Evolutionary conservation across 2,888 invertebrate species (phyloP).

Genomic region (Mythimna impura): DNA sequence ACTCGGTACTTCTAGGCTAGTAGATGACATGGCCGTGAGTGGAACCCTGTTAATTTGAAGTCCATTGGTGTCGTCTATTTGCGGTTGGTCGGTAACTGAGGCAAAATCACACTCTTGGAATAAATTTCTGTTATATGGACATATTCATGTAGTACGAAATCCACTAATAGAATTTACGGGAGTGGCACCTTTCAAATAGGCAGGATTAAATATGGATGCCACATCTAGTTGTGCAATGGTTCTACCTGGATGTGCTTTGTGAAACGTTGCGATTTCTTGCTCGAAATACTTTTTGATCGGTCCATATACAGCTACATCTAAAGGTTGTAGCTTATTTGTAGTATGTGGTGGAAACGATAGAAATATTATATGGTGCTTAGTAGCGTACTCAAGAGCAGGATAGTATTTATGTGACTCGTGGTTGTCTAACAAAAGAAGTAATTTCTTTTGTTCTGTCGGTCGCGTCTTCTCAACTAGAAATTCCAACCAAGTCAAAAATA

Average conservation of each 20-base stretch:
- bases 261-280: constrained; percentile 4
- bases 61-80: background rate
- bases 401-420: constrained; percentile 69
- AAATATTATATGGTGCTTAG: constrained; percentile 55
- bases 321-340: constrained; percentile 46
- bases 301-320: constrained; percentile 54
- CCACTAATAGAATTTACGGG: background rate
- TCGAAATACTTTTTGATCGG: constrained; percentile 56
- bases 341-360: constrained; percentile 58
- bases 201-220: background rate
- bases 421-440: constrained; percentile 54
- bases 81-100: constrained; percentile 7
- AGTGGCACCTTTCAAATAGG: background rate
- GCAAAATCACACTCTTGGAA: constrained; percentile 5
- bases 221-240: background rate
- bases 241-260: background rate
- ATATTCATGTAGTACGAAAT: constrained; percentile 3
- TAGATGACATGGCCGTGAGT: constrained; percentile 5
- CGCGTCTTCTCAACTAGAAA: constrained; percentile 3
- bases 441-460: constrained; percentile 54
- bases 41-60: constrained; percentile 5
- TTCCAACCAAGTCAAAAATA: constrained; percentile 1
- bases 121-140: background rate
- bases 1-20: constrained; percentile 4
- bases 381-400: constrained; percentile 66